phyloP scores from a whole-genome alignment of 2,113 vertebrate species.

The Hemiprocne comata region DNA sequence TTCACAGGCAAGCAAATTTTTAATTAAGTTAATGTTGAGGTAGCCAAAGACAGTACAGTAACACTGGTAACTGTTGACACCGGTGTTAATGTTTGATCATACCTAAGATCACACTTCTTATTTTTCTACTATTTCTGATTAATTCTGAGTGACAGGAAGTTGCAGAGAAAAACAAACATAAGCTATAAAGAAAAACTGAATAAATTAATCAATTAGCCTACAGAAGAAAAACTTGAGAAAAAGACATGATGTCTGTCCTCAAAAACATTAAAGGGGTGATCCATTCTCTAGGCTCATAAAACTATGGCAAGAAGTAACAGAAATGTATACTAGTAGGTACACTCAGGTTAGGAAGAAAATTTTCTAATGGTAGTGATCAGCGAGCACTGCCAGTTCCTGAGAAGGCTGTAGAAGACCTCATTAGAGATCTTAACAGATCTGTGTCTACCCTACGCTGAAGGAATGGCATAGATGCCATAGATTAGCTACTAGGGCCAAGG shows the following conservation, averaged over 20 bases:
- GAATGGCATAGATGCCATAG: accelerated
- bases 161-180: conserved; percentile 4
- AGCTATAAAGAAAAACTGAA: not conserved
- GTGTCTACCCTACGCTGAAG: accelerated
- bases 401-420: not conserved
- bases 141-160: not conserved
- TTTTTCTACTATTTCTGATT: not conserved
- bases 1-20: not conserved
- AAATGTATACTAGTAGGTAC: not conserved
- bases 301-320: not conserved
- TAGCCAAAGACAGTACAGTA: not conserved
- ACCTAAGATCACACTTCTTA: not conserved
- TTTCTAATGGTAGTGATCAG: not conserved
- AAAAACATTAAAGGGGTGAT: not conserved
- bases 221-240: not conserved
- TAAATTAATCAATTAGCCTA: conserved; percentile 4
- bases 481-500: not conserved
- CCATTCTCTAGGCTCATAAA: not conserved
- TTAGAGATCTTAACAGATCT: not conserved
- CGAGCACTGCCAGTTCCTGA: not conserved
- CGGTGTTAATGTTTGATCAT: not conserved
- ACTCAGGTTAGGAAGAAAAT: not conserved
- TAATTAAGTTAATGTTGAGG: not conserved
- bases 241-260: not conserved
- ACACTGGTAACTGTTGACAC: not conserved